These are phyloP conservation scores for Drosophila auraria DNA, from an alignment of 1,140 invertebrate genomes.

Conservation along the genomic window DNA sequence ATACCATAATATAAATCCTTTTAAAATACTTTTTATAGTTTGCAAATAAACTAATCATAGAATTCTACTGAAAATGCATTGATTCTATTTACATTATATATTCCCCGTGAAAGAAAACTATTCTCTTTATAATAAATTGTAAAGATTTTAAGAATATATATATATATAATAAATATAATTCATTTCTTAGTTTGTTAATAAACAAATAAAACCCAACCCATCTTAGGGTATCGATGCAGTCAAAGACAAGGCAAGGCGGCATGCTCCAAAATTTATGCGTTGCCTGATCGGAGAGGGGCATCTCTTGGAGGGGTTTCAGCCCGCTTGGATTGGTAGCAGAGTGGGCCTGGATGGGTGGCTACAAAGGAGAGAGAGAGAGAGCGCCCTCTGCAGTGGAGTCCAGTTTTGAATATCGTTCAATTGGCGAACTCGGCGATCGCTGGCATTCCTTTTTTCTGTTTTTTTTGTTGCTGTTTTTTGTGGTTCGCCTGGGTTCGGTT, in stretches of 20 bases:
- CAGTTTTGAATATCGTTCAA: slow-evolving; percentile 68
- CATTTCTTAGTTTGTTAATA: not conserved
- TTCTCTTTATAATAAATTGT: too few relatives aligned
- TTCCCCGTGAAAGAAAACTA: not conserved
- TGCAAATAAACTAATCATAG: not conserved
- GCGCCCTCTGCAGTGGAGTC: slow-evolving; percentile 24
- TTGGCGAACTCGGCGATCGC: slow-evolving; percentile 24
- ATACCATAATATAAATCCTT: not conserved
- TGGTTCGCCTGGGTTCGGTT: slow-evolving; percentile 23
- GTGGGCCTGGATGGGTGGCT: slow-evolving; percentile 29
- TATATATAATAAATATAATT: not conserved
- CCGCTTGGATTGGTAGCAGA: not conserved
- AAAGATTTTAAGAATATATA: not conserved
- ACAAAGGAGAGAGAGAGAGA: too few relatives aligned
- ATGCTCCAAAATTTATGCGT: slow-evolving; percentile 77
- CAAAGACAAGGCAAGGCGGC: not conserved
- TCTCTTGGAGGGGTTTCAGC: not conserved
- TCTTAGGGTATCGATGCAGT: slow-evolving; percentile 6
- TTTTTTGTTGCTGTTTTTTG: not conserved
- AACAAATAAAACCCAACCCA: not conserved
- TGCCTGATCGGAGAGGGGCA: slow-evolving; percentile 32
- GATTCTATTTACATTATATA: not conserved
- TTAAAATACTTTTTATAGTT: not conserved
- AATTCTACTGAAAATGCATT: not conserved
- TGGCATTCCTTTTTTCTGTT: not conserved